These are phyloP conservation scores for Eristalis arbustorum DNA, from an alignment of 2,888 invertebrate genomes.

Conservation along the genomic window DNA sequence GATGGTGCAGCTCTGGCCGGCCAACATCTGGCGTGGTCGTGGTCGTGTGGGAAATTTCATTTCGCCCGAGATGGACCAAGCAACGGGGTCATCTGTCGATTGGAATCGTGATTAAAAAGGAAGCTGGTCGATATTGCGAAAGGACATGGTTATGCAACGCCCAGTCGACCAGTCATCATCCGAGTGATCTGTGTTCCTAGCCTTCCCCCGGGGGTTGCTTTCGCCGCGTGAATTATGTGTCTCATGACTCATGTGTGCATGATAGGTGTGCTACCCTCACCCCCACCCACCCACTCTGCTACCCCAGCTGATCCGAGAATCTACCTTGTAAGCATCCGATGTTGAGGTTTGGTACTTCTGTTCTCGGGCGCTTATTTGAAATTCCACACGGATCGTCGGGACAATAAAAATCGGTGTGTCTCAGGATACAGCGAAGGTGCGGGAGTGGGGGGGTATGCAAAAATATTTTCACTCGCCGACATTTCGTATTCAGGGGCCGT, in stretches of 20 bases:
- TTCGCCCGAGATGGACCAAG: slow-evolving; percentile 4
- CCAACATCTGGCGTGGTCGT: slow-evolving; percentile 31
- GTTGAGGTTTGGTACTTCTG: slow-evolving; percentile 36
- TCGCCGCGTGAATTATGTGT: slow-evolving; percentile 42
- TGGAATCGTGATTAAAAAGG: slow-evolving; percentile 55
- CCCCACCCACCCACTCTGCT: background rate
- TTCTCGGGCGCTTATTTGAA: slow-evolving; percentile 43
- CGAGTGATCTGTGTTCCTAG: background rate
- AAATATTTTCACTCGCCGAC: slow-evolving; percentile 60
- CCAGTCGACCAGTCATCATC: background rate
- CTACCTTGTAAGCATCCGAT: slow-evolving; percentile 53
- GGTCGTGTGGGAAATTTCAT: slow-evolving; percentile 8
- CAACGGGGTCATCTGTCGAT: slow-evolving; percentile 57
- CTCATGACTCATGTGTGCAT: slow-evolving; percentile 31
- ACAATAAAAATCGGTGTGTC: slow-evolving; percentile 69
- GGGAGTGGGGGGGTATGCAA: slow-evolving; percentile 48
- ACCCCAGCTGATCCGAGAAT: background rate
- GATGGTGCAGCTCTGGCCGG: slow-evolving; percentile 8
- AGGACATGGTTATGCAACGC: slow-evolving; percentile 46
- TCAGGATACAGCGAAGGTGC: slow-evolving; percentile 30
- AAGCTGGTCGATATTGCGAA: slow-evolving; percentile 58
- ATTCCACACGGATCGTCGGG: slow-evolving; percentile 53
- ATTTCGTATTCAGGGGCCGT: slow-evolving; percentile 60
- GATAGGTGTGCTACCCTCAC: slow-evolving; percentile 33
- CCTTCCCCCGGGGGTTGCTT: background rate